Percentiles rank a stretch among this genome's conserved stretches.
These are phyloP conservation scores for Drepana falcataria DNA, from an alignment of 2,888 invertebrate genomes.

Conservation along the genomic window DNA sequence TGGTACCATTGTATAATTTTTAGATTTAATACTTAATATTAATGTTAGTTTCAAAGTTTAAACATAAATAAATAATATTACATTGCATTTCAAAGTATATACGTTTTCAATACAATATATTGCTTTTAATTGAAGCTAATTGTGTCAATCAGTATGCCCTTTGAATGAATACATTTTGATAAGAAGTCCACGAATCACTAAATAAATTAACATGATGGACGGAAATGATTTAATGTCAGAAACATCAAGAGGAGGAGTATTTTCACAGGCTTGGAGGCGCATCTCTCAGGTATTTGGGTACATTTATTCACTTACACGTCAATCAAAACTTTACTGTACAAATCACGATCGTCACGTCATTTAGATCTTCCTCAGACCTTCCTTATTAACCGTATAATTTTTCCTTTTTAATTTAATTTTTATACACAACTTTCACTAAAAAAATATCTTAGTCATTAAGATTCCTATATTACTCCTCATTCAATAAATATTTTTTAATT, in stretches of 20 bases:
- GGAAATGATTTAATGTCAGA: conserved; percentile 83
- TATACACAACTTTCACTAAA: too few species aligned
- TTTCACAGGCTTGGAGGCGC: conserved; percentile 83
- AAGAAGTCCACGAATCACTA: conserved; percentile 11
- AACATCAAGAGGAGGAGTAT: conserved; percentile 78
- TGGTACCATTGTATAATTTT: neutral
- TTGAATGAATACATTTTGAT: conserved; percentile 21
- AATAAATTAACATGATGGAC: conserved; percentile 79
- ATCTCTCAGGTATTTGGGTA: conserved; percentile 79
- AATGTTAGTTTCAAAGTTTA: neutral
- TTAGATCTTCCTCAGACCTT: neutral
- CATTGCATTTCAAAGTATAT: neutral
- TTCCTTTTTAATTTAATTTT: conserved; percentile 6
- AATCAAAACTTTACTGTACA: neutral
- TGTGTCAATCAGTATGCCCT: conserved; percentile 34
- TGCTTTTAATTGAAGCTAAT: neutral
- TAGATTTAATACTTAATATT: neutral
- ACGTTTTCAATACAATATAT: neutral
- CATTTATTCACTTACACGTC: neutral
- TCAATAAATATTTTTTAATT: too few species aligned
- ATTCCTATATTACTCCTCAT: too few species aligned
- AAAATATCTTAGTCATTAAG: too few species aligned
- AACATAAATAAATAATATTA: too few species aligned
- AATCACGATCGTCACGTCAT: neutral
- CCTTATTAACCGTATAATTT: neutral